Evolutionary conservation across 2,113 vertebrate genomes (phyloP), one percentile per base, ranked within the genome.

Genomic region (Fregata magnificens): DNA sequence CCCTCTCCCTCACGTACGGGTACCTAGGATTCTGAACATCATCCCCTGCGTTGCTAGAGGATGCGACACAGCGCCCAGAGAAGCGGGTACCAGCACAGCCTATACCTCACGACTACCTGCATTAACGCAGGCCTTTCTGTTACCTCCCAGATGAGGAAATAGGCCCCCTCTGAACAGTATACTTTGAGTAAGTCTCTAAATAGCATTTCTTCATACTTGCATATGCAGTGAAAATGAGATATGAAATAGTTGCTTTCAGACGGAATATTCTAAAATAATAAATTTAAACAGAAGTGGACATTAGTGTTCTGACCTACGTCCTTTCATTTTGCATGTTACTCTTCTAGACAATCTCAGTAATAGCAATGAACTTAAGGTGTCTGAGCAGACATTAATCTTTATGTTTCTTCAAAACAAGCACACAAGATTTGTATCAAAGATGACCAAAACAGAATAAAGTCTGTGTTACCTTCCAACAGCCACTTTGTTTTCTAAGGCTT

Each of bases 401-500:
- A 11, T 9, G 29, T 25, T 89, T 82, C 73, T 61, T 65, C 63
- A 66, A 73, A 93, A 63, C 38, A 74, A 81, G 8, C 6, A 22
- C 1, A 67, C 3, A 38, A 82, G 13, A 40, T 21, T n/a, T 47
- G 7, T 5, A 78, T 5, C 56, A 67, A 76, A 76, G 31, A 65
- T 26, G 17, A 93, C 40, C 52, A 72, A 76, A 90, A 8, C 19
- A 65, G 16, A 52, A 22, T 16, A 7, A 70, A 83, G 15, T 40
- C 63, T 53, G 29, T 70, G 38, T 74, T 85, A 94, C 86, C 78
- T 88, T 88, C 66, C 58, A 72, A 40, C 34, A 72, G 71, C 87
- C 62, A 52, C 65, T 88, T 66, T 85, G 61, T 85, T 85, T 84
- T 42, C 86, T 87, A 97, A 94, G 93, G 94, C 91, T 95, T 91